phyloP scores from a whole-genome alignment of 2,113 vertebrate species.

The Chunga burmeisteri region DNA sequence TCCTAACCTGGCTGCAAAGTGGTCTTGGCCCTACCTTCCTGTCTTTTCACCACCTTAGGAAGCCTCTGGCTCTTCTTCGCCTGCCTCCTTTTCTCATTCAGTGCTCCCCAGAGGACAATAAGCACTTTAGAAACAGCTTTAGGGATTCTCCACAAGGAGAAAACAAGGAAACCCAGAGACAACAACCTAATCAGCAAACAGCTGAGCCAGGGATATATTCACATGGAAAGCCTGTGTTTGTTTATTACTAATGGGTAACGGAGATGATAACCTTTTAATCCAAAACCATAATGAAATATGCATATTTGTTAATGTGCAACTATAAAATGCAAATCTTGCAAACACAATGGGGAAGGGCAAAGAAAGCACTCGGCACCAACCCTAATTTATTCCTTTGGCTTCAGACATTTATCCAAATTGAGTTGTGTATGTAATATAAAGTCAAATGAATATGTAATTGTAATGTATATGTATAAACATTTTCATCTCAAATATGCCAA shows the following conservation, averaged over 20 bases:
- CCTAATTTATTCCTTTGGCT: slow-evolving; percentile 72
- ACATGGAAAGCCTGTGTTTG: slow-evolving; percentile 68
- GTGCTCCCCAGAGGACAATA: slow-evolving; percentile 17
- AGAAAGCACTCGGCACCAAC: slow-evolving; percentile 55
- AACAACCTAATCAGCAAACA: slow-evolving; percentile 66
- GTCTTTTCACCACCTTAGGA: not conserved
- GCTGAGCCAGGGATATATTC: slow-evolving; percentile 66
- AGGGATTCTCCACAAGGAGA: slow-evolving; percentile 63
- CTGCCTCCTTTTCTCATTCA: not conserved
- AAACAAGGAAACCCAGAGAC: slow-evolving; percentile 62
- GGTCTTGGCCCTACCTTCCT: not conserved
- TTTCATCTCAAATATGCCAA: slow-evolving; percentile 72
- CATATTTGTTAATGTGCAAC: slow-evolving; percentile 74
- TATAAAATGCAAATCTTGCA: slow-evolving; percentile 72
- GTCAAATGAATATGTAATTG: slow-evolving; percentile 76
- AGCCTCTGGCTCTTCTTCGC: not conserved
- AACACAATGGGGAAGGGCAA: slow-evolving; percentile 69
- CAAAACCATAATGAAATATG: slow-evolving; percentile 76
- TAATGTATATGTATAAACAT: slow-evolving; percentile 74
- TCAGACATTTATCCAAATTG: slow-evolving; percentile 76
- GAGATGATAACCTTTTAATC: slow-evolving; percentile 76
- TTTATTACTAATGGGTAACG: slow-evolving; percentile 73
- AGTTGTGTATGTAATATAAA: slow-evolving; percentile 73
- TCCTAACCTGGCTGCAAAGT: not conserved
- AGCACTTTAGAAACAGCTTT: slow-evolving; percentile 31